Percentiles rank a stretch among this genome's conserved stretches.
phyloP scores from a whole-genome alignment of 2,888 invertebrate species.

The Tenthredo distinguenda region DNA sequence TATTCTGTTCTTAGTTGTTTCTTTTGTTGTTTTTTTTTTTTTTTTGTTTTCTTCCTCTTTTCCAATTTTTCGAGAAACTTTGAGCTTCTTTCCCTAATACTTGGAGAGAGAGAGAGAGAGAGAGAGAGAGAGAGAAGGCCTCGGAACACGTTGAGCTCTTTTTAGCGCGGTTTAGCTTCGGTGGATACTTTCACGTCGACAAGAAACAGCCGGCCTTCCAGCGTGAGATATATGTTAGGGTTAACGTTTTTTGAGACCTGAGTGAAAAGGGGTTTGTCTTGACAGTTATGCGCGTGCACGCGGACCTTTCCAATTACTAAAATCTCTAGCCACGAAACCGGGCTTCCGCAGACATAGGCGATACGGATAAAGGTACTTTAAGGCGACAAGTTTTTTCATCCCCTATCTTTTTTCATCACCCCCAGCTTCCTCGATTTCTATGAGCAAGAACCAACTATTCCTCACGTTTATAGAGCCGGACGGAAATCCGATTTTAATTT shows the following conservation, averaged over 20 bases:
- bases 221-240: constrained; percentile 35
- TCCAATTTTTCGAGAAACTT: neutral
- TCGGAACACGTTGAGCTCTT: constrained; percentile 24
- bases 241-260: neutral
- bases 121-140: neutral
- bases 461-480: neutral
- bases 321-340: neutral
- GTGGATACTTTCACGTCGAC: constrained; percentile 26
- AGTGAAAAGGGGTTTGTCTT: constrained; percentile 45
- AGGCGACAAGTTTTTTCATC: neutral
- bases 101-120: neutral
- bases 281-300: constrained; percentile 35
- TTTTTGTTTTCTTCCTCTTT: neutral
- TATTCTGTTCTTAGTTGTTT: too few species aligned
- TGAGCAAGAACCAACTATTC: neutral
- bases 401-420: neutral
- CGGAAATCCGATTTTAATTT: neutral
- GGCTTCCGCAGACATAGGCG: neutral
- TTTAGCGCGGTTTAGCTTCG: constrained; percentile 24
- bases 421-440: neutral
- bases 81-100: neutral
- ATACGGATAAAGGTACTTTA: neutral
- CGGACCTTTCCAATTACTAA: constrained; percentile 38
- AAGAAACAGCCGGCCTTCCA: constrained; percentile 30
- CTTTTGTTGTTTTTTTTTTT: neutral